Evolutionary conservation across 2,888 invertebrate genomes (phyloP), one percentile per base, ranked within the genome.

Genomic region (Cistogaster globosa): DNA sequence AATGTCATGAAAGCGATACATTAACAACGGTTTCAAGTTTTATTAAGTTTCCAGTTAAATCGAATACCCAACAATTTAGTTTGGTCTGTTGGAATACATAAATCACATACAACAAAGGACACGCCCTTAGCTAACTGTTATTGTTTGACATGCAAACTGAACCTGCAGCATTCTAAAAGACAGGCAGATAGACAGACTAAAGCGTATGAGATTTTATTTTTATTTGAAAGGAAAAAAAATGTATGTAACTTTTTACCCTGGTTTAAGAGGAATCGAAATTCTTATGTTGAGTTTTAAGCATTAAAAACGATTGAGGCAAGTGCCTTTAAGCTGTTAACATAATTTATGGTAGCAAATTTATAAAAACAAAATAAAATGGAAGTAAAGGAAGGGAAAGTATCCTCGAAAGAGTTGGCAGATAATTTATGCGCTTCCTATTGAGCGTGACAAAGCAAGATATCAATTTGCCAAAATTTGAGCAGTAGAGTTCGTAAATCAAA

Each of bases 121-220:
- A 65, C 75, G 32, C 65, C 65, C 32, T 75, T 63, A 32, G 65
- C 55, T 75, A 75, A 75, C 75, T 32, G 75, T 65, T 65, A 8
- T 65, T 32, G n/a, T 75, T 65, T 55, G 45, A 65, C 63, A 65
- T 57, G 45, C 75, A 75, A 63, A 55, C 42, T 6, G 18, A 48
- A 14, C 26, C 2, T 16, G 26, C 22, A n/a, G 1, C 16, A 57
- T 12, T 11, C 2, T 5, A 67, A 67, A n/a, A 8, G 32, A 18
- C 12, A 8, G 7, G 42, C 42, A 26, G 26, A 26, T n/a, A n/a
- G n/a, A 9, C 6, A 12, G 11, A 32, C 4, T 32, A 0, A 7
- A 32, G 32, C 32, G 6, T 32, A 32, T 32, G 8, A 32, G 6
- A 32, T 32, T 32, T 32, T n/a, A 1, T 62, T 60, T 60, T 36